phyloP scores from a whole-genome alignment of 1,140 invertebrate species.

The Drosophila yakuba region DNA sequence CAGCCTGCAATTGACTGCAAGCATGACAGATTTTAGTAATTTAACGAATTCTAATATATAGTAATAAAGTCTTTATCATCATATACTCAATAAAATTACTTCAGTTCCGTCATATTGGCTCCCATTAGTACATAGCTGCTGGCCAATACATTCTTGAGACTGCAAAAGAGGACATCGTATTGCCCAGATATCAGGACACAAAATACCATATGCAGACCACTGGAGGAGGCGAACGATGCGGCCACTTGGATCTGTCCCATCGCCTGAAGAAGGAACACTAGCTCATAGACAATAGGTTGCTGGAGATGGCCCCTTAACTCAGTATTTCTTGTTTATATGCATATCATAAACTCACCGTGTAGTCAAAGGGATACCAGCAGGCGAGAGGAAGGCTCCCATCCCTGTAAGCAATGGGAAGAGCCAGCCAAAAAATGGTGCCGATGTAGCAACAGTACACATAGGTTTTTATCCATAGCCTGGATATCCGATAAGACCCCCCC shows the following conservation, averaged over 20 bases:
- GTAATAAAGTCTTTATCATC: too few species aligned
- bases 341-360: conserved; percentile 39
- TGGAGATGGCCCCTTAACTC: conserved; percentile 1
- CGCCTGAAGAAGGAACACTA: conserved; percentile 68
- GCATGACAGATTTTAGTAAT: not conserved
- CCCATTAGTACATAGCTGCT: conserved; percentile 63
- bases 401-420: conserved; percentile 64
- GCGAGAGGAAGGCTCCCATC: conserved; percentile 71
- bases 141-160: conserved; percentile 75
- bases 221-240: conserved; percentile 64
- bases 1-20: conserved; percentile 40
- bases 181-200: conserved; percentile 75
- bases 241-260: conserved; percentile 77
- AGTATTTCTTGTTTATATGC: not conserved
- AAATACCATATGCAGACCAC: conserved; percentile 70
- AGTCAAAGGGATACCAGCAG: conserved; percentile 83
- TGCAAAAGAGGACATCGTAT: conserved; percentile 74
- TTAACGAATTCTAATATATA: not conserved
- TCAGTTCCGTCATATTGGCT: conserved; percentile 32
- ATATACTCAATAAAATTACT: conserved; percentile 15
- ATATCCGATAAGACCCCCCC: conserved; percentile 35
- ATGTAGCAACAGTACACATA: conserved; percentile 73
- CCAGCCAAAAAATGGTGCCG: conserved; percentile 73
- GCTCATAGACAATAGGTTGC: conserved; percentile 72
- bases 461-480: conserved; percentile 66